Conservation (phyloP, 2,797 vertebrate species). For the Chromis chromis region DNA sequence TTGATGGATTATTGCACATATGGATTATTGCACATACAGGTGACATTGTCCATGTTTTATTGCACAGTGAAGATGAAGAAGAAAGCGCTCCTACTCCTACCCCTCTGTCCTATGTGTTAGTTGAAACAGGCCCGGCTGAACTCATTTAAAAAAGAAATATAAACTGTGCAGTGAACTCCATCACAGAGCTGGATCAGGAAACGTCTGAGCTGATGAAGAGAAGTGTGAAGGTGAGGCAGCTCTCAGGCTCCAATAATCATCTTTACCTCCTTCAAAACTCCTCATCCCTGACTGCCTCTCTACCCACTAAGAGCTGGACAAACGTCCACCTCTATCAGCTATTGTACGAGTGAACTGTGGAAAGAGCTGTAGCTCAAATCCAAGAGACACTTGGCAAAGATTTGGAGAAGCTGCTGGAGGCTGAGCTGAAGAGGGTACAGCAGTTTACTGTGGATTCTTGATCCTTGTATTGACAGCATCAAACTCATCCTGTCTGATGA, state of each 20-base stretch:
- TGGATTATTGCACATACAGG: no score
- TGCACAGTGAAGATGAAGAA: no score
- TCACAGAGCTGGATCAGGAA: no score
- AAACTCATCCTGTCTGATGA: no score
- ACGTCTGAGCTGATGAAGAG: neutral
- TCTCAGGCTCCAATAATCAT: neutral
- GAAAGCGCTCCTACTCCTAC: no score
- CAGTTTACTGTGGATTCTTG: neutral
- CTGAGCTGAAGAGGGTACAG: conserved; percentile 18
- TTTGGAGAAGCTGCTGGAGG: conserved; percentile 26
- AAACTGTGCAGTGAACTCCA: no score
- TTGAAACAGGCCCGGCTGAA: conserved; percentile 46
- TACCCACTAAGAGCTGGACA: neutral
- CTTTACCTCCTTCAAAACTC: conserved; percentile 3
- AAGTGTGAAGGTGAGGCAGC: neutral
- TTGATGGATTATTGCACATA: no score
- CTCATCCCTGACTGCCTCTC: neutral
- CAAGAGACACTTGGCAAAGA: conserved; percentile 33
- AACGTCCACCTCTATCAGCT: neutral
- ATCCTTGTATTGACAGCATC: no score
- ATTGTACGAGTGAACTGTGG: neutral
- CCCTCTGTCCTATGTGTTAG: no score
- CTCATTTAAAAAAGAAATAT: conserved; percentile 2
- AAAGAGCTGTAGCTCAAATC: conserved; percentile 15
- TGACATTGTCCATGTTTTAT: no score